A percentile compares a stretch with the other conserved stretches of the same genome.
These are phyloP conservation scores for Pterocles orientalis DNA, from an alignment of 2,113 vertebrate genomes.

Conservation along the genomic window DNA sequence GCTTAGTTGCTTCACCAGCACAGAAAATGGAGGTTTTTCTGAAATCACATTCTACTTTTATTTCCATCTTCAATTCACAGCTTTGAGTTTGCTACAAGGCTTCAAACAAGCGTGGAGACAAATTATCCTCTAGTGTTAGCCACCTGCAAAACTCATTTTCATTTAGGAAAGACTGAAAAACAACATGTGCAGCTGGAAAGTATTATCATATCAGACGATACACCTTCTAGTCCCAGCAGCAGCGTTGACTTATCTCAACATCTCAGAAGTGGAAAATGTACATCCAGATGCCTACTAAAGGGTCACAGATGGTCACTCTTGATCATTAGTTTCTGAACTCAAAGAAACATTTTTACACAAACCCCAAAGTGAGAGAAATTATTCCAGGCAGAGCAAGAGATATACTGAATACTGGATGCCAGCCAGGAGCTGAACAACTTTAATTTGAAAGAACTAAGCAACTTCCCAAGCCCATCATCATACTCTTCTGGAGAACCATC, in stretches of 20 bases:
- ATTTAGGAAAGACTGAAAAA: constrained; percentile 37
- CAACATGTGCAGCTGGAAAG: constrained; percentile 29
- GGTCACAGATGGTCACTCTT: constrained; percentile 38
- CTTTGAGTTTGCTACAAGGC: constrained; percentile 3
- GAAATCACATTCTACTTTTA: constrained; percentile 32
- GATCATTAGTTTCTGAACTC: neutral
- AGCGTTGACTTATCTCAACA: neutral
- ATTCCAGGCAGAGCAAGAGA: neutral
- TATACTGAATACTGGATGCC: neutral
- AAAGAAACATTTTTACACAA: neutral
- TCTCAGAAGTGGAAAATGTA: neutral
- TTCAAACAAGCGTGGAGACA: constrained; percentile 29
- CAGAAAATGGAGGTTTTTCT: neutral
- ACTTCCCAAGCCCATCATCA: neutral
- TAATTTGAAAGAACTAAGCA: neutral
- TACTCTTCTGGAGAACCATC: neutral
- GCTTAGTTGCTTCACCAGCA: constrained; percentile 15
- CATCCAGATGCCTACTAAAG: neutral
- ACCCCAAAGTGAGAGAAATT: neutral
- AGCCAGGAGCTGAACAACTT: neutral
- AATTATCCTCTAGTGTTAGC: constrained; percentile 18
- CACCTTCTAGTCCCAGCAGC: neutral
- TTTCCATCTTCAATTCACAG: constrained; percentile 28
- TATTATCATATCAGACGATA: neutral
- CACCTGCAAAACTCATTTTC: constrained; percentile 50